Evolutionary conservation across 2,113 vertebrate species (phyloP).

Genomic region (Phalacrocorax pelagicus): DNA sequence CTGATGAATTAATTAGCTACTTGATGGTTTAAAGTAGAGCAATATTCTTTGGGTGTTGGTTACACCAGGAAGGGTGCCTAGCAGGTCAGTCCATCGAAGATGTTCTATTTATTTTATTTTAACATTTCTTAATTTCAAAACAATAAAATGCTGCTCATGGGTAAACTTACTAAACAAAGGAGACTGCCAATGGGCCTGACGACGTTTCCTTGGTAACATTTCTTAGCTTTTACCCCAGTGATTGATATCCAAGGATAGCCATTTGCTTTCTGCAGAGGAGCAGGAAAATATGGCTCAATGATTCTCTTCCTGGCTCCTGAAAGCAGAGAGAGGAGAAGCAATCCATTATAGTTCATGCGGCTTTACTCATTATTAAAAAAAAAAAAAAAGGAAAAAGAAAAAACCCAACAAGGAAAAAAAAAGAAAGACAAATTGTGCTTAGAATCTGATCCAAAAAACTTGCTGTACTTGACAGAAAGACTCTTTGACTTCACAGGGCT

Average conservation of each 20-base stretch:
- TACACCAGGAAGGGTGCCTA: background rate
- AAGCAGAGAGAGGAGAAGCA: background rate
- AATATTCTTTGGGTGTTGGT: background rate
- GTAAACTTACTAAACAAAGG: constrained; percentile 54
- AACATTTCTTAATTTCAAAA: constrained; percentile 23
- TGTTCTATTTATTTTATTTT: background rate
- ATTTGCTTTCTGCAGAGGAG: constrained; percentile 48
- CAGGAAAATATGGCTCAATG: constrained; percentile 33
- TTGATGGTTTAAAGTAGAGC: background rate
- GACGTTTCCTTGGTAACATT: constrained; percentile 67
- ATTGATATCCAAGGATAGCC: constrained; percentile 62
- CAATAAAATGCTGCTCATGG: constrained; percentile 27
- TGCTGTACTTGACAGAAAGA: background rate
- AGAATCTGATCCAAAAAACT: background rate
- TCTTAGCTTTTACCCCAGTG: constrained; percentile 63
- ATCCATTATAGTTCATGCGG: background rate
- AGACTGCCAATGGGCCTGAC: constrained; percentile 44
- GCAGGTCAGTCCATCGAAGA: background rate
- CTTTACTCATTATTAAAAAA: background rate
- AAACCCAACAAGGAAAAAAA: background rate
- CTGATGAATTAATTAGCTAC: background rate
- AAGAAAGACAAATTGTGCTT: background rate
- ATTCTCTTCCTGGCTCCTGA: constrained; percentile 18
- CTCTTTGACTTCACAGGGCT: background rate
- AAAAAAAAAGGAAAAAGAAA: background rate